Evolutionary conservation across 2,113 vertebrate species (phyloP).

Genomic region (Panthera tigris): DNA sequence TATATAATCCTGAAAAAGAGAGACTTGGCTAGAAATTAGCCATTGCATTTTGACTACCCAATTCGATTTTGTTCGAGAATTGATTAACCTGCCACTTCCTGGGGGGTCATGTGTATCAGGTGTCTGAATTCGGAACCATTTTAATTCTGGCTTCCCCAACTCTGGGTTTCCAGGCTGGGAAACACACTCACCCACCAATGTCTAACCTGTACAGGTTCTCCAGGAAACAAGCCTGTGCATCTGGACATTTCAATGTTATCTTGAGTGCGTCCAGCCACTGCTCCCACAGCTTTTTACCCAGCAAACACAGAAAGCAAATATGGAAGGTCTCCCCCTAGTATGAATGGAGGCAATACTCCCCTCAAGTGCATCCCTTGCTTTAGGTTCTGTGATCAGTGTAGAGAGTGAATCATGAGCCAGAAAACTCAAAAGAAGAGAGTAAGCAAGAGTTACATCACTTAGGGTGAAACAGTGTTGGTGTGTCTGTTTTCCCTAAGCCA

Average conservation of each 20-base stretch:
- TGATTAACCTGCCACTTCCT: background rate
- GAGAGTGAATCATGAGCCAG: background rate
- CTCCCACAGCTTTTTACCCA: constrained; percentile 73
- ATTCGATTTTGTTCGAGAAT: background rate
- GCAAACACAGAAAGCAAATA: constrained; percentile 80
- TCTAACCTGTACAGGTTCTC: constrained; percentile 37
- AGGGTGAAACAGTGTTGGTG: background rate
- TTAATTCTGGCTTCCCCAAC: constrained; percentile 44
- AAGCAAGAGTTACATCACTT: background rate
- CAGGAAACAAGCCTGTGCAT: constrained; percentile 53
- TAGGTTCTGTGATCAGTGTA: background rate
- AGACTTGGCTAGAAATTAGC: background rate
- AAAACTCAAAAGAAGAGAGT: background rate
- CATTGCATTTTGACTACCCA: background rate
- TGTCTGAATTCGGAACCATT: constrained; percentile 25
- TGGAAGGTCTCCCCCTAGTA: constrained; percentile 48
- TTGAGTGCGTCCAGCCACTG: constrained; percentile 61
- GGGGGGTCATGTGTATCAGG: background rate
- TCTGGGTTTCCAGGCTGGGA: constrained; percentile 62
- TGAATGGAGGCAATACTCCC: background rate
- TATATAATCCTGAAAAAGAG: background rate
- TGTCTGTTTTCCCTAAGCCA: background rate
- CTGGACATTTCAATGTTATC: constrained; percentile 83
- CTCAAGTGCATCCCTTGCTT: background rate
- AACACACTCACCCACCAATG: background rate